phyloP scores from a whole-genome alignment of 1,140 invertebrate species.

The Drosophila sturtevanti region DNA sequence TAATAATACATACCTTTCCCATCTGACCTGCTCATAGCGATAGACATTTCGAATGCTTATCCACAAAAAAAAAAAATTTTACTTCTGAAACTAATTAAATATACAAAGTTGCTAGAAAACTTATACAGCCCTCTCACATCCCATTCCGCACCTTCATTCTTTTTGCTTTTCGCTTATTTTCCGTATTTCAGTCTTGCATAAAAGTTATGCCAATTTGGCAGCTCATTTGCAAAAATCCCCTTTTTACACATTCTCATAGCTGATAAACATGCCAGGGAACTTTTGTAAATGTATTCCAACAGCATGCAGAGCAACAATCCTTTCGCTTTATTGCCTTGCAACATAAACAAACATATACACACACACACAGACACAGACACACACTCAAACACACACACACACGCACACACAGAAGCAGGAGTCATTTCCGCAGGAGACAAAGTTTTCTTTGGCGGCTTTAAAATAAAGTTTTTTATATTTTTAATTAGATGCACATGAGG shows the following conservation, averaged over 20 bases:
- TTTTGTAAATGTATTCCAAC: constrained; percentile 53
- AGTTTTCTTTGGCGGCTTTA: constrained; percentile 78
- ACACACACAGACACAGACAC: not conserved
- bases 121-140: not conserved
- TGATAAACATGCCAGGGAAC: constrained; percentile 74
- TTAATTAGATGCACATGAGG: constrained; percentile 80
- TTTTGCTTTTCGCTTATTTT: not conserved
- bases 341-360: constrained; percentile 36
- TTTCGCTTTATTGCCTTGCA: constrained; percentile 35
- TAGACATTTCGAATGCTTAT: not conserved
- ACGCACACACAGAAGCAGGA: constrained; percentile 8
- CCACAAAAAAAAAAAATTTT: constrained; percentile 6
- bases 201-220: constrained; percentile 74
- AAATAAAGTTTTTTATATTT: constrained; percentile 81
- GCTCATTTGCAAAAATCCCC: constrained; percentile 71
- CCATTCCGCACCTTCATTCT: not conserved
- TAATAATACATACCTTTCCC: too few species aligned
- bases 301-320: constrained; percentile 51
- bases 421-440: constrained; percentile 69
- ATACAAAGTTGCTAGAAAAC: constrained; percentile 42
- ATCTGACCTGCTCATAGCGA: not conserved
- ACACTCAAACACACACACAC: constrained; percentile 4
- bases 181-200: not conserved
- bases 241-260: constrained; percentile 44
- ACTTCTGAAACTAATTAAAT: constrained; percentile 59